Percentiles rank a stretch among this genome's conserved stretches.
phyloP scores from a whole-genome alignment of 2,888 invertebrate genomes.

The Galerucella pusilla region DNA sequence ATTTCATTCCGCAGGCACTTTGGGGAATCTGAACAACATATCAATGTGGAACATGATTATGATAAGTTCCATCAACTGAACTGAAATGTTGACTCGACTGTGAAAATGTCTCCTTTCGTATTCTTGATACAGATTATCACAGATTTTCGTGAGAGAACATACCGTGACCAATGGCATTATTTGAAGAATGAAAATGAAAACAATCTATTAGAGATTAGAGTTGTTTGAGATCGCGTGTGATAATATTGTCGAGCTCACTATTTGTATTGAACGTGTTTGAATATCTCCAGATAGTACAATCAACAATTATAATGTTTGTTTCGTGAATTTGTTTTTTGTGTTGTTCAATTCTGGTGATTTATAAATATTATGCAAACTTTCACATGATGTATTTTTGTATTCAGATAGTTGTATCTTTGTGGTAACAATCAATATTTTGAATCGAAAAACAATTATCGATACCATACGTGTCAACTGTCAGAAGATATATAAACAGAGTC shows the following conservation, averaged over 20 bases:
- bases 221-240: constrained; percentile 9
- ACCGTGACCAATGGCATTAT: constrained; percentile 1
- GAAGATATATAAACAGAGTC: no score
- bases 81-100: neutral
- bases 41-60: no score
- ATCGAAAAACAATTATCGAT: no score
- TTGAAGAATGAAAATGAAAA: constrained; percentile 10
- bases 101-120: neutral
- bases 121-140: neutral
- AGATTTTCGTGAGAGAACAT: neutral
- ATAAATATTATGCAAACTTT: no score
- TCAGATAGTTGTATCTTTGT: no score
- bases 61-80: neutral
- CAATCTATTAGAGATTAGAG: neutral
- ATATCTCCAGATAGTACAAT: neutral
- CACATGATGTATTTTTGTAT: no score
- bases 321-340: no score
- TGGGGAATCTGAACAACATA: no score
- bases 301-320: neutral
- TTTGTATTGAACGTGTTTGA: neutral
- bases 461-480: no score
- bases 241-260: constrained; percentile 3
- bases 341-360: no score
- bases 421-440: no score
- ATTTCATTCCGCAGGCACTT: no score